Evolutionary conservation across 2,113 vertebrate genomes (phyloP), one percentile per base, ranked within the genome.

Genomic region (Nycticorax nycticorax): DNA sequence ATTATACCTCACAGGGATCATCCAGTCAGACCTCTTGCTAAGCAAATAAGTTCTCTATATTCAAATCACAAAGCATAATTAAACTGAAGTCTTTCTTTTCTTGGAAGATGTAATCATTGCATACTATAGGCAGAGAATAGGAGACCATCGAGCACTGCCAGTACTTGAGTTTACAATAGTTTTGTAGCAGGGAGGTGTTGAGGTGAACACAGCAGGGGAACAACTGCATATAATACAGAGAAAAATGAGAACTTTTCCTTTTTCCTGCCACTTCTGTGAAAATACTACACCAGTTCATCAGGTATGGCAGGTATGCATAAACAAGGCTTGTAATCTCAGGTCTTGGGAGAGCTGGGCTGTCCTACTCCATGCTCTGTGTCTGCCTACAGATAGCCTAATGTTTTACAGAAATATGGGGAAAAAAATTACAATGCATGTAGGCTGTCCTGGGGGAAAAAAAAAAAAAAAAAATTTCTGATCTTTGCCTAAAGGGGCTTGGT

Each of bases 361-460:
- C 81, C 43, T 64, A 41, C 22, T 74, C 22, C 24, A 9, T 71
- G 37, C 8, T 85, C 30, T 55, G 0, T 16, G 1, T 69, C 37
- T 84, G 56, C 35, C 41, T 85, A 13, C 4, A 57, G 28, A 20
- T 37, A 18, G 27, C 48, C 41, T 43, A 66, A 57, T 6, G 0
- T 67, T 89, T 56, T 68, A 62, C 10, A 77, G 47, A 60, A 91
- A 66, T 5, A 13, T 3, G 5, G 5, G 14, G 6, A 28, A 30
- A 56, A 39, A 8, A 1, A 12, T 19, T 66, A 63, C 48, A 90
- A 85, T 41, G 18, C 8, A 32, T 8, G 4, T 57, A 69, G 33
- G 32, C 10, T 66, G 7, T 37, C 43, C 37, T 0, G 1, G 9
- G 14, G 5, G 4, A 18, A 52, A 33, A 24, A 23, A 56, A 33